Evolutionary conservation across 2,113 vertebrate species (phyloP).

Genomic region (Coregonus clupeaformis): DNA sequence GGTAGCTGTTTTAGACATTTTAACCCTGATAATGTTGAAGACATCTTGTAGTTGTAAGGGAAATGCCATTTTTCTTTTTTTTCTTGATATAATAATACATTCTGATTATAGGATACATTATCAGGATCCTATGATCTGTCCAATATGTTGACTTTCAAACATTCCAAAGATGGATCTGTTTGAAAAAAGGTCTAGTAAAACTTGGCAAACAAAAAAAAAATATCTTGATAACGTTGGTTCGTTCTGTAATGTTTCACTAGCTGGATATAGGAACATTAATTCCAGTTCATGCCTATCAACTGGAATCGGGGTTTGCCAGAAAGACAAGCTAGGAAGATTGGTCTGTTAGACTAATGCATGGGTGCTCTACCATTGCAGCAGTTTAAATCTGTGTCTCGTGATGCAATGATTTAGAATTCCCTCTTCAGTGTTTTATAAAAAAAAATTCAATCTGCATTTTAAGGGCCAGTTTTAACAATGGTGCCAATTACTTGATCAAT

Average conservation of each 20-base stretch:
- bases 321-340: background rate
- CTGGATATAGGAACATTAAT: background rate
- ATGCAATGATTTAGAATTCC: background rate
- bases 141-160: background rate
- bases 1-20: background rate
- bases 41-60: background rate
- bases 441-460: background rate
- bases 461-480: background rate
- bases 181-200: background rate
- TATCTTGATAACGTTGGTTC: background rate
- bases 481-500: background rate
- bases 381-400: background rate
- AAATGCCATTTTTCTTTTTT: background rate
- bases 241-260: background rate
- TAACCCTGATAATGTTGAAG: background rate
- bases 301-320: background rate
- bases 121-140: background rate
- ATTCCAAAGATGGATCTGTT: conserved; percentile 16
- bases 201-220: background rate
- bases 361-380: background rate
- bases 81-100: background rate
- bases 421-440: background rate
- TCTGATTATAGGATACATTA: too few relatives aligned
- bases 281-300: background rate
- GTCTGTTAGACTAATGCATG: background rate